phyloP scores from a whole-genome alignment of 2,888 invertebrate species.

The Netelia fuscicornis region DNA sequence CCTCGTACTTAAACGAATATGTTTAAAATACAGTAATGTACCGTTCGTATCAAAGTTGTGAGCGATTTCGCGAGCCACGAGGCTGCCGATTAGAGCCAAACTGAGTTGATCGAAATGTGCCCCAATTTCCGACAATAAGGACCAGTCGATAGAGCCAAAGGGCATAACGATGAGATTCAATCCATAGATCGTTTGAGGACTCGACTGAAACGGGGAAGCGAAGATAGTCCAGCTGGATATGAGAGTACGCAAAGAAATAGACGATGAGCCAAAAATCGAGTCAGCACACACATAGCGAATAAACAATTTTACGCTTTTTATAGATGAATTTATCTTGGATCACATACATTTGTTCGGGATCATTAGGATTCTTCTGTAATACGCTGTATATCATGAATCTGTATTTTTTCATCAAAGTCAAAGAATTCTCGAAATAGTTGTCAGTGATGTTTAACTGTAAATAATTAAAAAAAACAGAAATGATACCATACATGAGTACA shows the following conservation, averaged over 20 bases:
- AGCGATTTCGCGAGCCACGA: constrained; percentile 77
- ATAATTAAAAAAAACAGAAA: constrained; percentile 39
- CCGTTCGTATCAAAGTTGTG: constrained; percentile 78
- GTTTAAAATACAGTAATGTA: constrained; percentile 60
- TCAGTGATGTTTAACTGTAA: constrained; percentile 70
- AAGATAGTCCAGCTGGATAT: constrained; percentile 76
- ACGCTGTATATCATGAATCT: constrained; percentile 73
- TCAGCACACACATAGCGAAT: constrained; percentile 26
- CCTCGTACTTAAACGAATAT: constrained; percentile 17
- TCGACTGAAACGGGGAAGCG: constrained; percentile 74
- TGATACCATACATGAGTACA: not conserved
- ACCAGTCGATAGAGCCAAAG: constrained; percentile 75
- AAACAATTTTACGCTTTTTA: constrained; percentile 44
- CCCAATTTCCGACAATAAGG: constrained; percentile 54
- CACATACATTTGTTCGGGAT: constrained; percentile 74
- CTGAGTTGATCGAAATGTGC: constrained; percentile 70
- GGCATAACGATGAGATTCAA: constrained; percentile 75
- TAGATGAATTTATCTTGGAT: constrained; percentile 13
- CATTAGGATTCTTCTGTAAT: constrained; percentile 65
- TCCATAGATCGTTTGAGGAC: constrained; percentile 70
- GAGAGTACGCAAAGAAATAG: not conserved
- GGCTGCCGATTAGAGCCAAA: constrained; percentile 76
- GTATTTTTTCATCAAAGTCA: constrained; percentile 73
- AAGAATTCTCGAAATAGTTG: constrained; percentile 75
- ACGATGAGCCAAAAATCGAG: constrained; percentile 15